Evolutionary conservation across 2,113 vertebrate species (phyloP).

Genomic region (Elephantulus edwardii): DNA sequence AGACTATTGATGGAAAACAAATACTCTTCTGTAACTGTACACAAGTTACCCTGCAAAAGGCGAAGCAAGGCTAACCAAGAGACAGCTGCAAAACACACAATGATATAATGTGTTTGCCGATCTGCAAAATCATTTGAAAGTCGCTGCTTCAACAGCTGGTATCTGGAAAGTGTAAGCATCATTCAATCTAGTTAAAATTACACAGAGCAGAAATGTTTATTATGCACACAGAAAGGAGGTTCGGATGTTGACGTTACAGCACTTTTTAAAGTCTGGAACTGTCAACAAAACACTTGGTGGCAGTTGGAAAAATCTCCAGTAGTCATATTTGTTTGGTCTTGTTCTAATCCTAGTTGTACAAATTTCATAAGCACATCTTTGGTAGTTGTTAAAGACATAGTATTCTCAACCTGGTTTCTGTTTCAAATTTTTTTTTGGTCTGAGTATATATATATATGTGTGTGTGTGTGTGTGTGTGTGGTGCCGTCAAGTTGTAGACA

Average conservation of each 20-base stretch:
- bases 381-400: background rate
- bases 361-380: background rate
- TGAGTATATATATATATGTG: no score
- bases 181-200: conserved; percentile 77
- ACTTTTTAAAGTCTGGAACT: conserved; percentile 71
- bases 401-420: background rate
- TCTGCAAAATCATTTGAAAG: conserved; percentile 78
- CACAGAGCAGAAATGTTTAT: conserved; percentile 71
- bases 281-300: conserved; percentile 53
- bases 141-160: conserved; percentile 78
- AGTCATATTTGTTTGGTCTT: conserved; percentile 19
- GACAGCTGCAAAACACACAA: conserved; percentile 77
- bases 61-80: conserved; percentile 58
- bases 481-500: no score
- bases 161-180: conserved; percentile 72
- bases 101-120: conserved; percentile 77
- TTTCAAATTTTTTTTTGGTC: no score
- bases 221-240: conserved; percentile 71
- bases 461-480: no score
- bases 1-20: conserved; percentile 68
- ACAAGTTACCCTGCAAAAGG: conserved; percentile 64
- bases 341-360: background rate
- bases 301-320: conserved; percentile 8
- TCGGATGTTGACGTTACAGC: conserved; percentile 69
- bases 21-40: conserved; percentile 68